Base-by-base conservation (phyloP, 1,140 invertebrate genomes). In the Drosophila ambigua region DNA sequence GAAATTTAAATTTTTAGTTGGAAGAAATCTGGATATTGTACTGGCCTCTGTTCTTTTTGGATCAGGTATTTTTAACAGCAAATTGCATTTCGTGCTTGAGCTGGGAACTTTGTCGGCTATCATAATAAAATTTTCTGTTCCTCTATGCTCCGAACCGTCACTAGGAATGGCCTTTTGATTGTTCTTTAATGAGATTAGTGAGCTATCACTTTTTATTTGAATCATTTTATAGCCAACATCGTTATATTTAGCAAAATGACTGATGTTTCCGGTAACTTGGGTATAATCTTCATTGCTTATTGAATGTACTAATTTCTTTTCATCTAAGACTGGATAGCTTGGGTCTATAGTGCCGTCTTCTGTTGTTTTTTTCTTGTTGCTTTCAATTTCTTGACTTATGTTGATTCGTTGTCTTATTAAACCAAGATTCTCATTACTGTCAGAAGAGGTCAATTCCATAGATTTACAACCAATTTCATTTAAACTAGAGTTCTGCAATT, bases 161-260 rank as follows among this genome's bases (percentile, higher is more conserved):
- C 87, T 90, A 16, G 89, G 91, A 48, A 85, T 90, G 23, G 87
- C 90, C 24, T 92, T 67, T 39, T 85, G 83, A 51, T 79, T 77
- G 61, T 53, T 54, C 50, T 87, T 92, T 13, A 75, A 66, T n/a
- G 83, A 59, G 35, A 82, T 79, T 4, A 92, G 84, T 3, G 79
- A 89, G 69, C 90, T 91, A 66, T 90, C 90, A 55, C 89, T 91
- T 54, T 85, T 85, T 20, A 91, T 91, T 28, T 91, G 89, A 26
- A 87, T 59, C 28, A 91, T 88, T 77, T 91, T 82, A 72, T 91
- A 91, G 8, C 81, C 82, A 72, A 60, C 58, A 28, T 72, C 81
- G 20, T 73, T 67, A 35, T 45, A 23, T 31, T 62, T 66, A 9
- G 53, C 45, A 13, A 64, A 45, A 28, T 79, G 67, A 57, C 58